Percentiles rank a stretch among this genome's conserved stretches.
phyloP scores from a whole-genome alignment of 2,113 vertebrate species.

The Psittacula cyanocephala region DNA sequence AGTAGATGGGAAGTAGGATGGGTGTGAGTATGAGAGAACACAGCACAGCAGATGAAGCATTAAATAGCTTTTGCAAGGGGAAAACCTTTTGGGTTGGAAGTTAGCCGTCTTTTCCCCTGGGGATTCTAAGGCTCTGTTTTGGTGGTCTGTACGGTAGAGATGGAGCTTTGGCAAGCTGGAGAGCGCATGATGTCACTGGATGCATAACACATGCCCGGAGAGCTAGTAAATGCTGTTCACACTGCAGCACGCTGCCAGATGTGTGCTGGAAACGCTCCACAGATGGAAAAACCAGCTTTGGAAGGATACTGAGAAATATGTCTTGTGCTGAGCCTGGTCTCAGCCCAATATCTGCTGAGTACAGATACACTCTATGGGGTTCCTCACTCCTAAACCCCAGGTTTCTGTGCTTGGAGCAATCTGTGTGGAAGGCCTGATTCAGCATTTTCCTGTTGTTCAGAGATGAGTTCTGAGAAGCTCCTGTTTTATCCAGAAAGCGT shows the following conservation, averaged over 20 bases:
- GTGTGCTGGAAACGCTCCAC: slow-evolving; percentile 38
- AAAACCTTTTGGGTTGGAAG: slow-evolving; percentile 56
- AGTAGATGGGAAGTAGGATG: neutral
- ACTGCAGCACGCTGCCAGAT: slow-evolving; percentile 53
- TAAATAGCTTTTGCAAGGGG: slow-evolving; percentile 46
- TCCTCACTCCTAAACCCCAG: slow-evolving; percentile 24
- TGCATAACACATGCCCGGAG: slow-evolving; percentile 64
- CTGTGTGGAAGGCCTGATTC: slow-evolving; percentile 13
- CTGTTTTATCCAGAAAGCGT: slow-evolving; percentile 8
- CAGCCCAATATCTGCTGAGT: slow-evolving; percentile 47
- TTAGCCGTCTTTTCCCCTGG: slow-evolving; percentile 9
- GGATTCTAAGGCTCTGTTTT: slow-evolving; percentile 69
- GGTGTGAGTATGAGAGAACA: neutral
- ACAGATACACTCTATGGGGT: neutral
- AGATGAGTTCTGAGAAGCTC: slow-evolving; percentile 34
- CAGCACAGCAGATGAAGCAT: slow-evolving; percentile 32
- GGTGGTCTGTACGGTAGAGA: slow-evolving; percentile 73
- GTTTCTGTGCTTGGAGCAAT: slow-evolving; percentile 24
- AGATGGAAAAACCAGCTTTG: slow-evolving; percentile 69
- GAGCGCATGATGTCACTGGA: slow-evolving; percentile 73
- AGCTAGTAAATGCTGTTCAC: slow-evolving; percentile 59
- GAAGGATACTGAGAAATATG: slow-evolving; percentile 59
- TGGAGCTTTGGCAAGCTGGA: slow-evolving; percentile 58
- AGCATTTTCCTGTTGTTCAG: slow-evolving; percentile 31
- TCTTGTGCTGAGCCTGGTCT: slow-evolving; percentile 52